Evolutionary conservation across 1,140 invertebrate genomes (phyloP), one percentile per base, ranked within the genome.

Genomic region (Argopecten irradians): DNA sequence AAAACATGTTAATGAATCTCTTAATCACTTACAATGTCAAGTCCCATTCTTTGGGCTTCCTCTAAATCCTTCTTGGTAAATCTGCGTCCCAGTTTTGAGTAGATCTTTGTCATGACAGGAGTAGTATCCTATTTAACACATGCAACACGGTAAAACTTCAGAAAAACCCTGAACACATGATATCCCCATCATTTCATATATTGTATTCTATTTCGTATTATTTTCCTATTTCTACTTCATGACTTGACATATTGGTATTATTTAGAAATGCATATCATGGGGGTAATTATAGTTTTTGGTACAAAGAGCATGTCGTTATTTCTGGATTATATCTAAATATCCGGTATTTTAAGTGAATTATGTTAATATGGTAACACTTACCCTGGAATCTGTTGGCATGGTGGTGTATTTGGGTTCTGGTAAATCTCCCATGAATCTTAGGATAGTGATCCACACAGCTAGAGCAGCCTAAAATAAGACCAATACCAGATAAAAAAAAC

Each of bases 21-120:
- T n/a, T n/a, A n/a, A n/a, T n/a, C 89, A 91, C 92, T 95, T 94
- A 97, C 97, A 87, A 98, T 97, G 95, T 99, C 98, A 92, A 98
- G 96, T n/a, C 98, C 98, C 97, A 99, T 99, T 86, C 91, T 93
- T 96, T 99, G 98, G 34, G 98, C 98, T 95, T 99, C 98, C 95
- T 99, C 98, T 93, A 99, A 98, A 96, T 99, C 99, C 96, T 99
- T 96, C 89, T 95, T 95, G 89, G 99, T 99, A 93, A 99, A 99
- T 96, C 99, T 99, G 55, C 99, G 96, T 0, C 99, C 99, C 22
- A 99, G 96, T 0, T 99, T 99, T 0, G 98, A 98, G 13, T 99
- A 99, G 0, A 99, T 99, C 96, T 99, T 99, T 13, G 98, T 99
- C 99, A 99, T 99, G 0, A 99, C 98, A 9, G 99, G 99, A 0